Evolutionary conservation across 2,888 invertebrate species (phyloP).

Genomic region (Plusia festucae): DNA sequence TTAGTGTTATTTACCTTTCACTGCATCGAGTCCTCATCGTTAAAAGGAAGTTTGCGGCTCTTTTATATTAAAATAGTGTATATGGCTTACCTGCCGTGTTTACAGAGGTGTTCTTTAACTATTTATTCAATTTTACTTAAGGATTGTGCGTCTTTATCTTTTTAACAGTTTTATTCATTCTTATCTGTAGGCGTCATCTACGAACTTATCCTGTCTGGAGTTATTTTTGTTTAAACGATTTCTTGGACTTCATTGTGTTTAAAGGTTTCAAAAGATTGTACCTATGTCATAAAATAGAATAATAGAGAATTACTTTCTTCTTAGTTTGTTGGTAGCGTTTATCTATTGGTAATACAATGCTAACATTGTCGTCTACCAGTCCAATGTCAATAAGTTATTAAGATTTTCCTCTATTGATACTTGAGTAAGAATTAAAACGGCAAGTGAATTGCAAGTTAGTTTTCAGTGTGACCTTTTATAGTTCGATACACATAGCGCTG

Average conservation of each 20-base stretch:
- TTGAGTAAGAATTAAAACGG: constrained; percentile 51
- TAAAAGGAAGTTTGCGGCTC: constrained; percentile 54
- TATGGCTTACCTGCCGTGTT: constrained; percentile 70
- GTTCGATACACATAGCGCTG: constrained; percentile 68
- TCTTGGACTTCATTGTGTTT: constrained; percentile 33
- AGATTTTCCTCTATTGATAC: background rate
- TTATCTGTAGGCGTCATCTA: constrained; percentile 50
- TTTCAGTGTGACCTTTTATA: constrained; percentile 73
- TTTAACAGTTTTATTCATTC: constrained; percentile 60
- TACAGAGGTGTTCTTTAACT: constrained; percentile 72
- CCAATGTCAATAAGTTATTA: background rate
- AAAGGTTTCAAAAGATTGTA: constrained; percentile 5
- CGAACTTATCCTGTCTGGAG: constrained; percentile 17
- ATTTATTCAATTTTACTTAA: constrained; percentile 63
- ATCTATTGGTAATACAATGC: background rate
- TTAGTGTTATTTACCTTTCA: constrained; percentile 78
- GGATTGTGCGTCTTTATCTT: constrained; percentile 60
- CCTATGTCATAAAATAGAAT: constrained; percentile 11
- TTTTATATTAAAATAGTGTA: constrained; percentile 69
- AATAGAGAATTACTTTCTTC: constrained; percentile 11
- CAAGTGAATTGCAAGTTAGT: constrained; percentile 59
- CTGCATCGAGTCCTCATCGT: constrained; percentile 61
- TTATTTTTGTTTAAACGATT: constrained; percentile 18
- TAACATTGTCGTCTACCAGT: no score
- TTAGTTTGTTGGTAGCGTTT: constrained; percentile 38